Evolutionary conservation across 2,888 invertebrate genomes (phyloP).

Genomic region (Polietes domitor): DNA sequence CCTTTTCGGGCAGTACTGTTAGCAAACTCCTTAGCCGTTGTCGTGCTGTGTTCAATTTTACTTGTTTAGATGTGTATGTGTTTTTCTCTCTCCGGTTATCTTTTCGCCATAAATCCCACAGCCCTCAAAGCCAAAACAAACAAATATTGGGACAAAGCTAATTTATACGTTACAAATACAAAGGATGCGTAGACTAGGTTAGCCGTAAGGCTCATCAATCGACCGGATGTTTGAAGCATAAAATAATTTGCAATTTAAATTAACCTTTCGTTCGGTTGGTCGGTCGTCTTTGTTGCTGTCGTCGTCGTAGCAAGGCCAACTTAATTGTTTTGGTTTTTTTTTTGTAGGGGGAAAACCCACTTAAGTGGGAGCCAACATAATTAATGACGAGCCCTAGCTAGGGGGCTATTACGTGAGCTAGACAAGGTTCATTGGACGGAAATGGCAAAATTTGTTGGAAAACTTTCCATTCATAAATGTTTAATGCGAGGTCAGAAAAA

Average conservation of each 20-base stretch:
- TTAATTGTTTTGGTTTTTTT: too few species aligned
- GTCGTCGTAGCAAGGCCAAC: background rate
- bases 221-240: background rate
- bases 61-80: too few species aligned
- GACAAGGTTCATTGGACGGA: too few species aligned
- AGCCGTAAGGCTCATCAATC: background rate
- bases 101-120: background rate
- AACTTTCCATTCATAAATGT: too few species aligned
- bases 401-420: background rate
- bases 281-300: background rate
- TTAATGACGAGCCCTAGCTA: too few species aligned
- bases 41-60: too few species aligned
- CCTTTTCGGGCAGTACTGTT: too few species aligned
- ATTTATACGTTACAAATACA: background rate
- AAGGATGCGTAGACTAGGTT: background rate
- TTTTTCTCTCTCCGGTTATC: background rate
- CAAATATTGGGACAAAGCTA: background rate
- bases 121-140: background rate
- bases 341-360: too few species aligned
- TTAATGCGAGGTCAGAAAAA: too few species aligned
- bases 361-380: background rate
- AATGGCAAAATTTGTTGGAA: too few species aligned
- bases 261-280: background rate
- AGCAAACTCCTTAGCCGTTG: too few species aligned
- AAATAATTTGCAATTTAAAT: constrained; percentile 24